phyloP scores from a whole-genome alignment of 1,140 invertebrate species.

The Nephila pilipes region DNA sequence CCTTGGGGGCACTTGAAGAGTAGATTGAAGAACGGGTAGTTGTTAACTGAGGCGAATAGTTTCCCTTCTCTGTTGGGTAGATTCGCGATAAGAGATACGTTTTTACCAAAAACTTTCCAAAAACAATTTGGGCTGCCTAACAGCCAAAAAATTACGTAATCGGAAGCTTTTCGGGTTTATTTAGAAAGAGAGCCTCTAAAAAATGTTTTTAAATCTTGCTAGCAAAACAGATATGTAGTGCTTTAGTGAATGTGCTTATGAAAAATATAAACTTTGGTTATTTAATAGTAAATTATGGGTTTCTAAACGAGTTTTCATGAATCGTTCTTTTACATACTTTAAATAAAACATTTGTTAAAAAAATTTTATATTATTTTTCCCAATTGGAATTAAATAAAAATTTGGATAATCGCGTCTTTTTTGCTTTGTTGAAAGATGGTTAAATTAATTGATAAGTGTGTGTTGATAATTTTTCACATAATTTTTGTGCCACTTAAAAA shows the following conservation, averaged over 20 bases:
- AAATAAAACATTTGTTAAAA: too few species aligned
- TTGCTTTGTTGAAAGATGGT: too few species aligned
- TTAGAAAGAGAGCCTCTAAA: constrained; percentile 1
- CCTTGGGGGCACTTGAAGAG: constrained; percentile 1
- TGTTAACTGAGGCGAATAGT: constrained; percentile 2
- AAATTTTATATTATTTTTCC: too few species aligned
- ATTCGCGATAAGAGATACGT: constrained; percentile 17
- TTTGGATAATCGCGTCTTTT: too few species aligned
- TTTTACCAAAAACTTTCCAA: constrained; percentile 15
- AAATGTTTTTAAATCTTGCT: not conserved
- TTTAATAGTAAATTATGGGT: not conserved
- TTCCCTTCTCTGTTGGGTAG: not conserved
- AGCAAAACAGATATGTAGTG: not conserved
- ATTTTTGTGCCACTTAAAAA: too few species aligned
- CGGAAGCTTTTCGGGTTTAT: not conserved
- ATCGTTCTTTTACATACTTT: too few species aligned
- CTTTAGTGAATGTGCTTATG: not conserved
- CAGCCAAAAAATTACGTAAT: constrained; percentile 31
- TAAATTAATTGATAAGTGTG: too few species aligned
- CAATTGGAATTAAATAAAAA: too few species aligned
- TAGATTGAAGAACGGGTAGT: not conserved
- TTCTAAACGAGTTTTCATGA: not conserved
- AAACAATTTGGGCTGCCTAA: constrained; percentile 25
- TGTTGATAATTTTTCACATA: too few species aligned
- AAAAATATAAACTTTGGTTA: not conserved